These are phyloP conservation scores for Merops nubicus DNA, from an alignment of 2,113 vertebrate genomes.

Conservation along the genomic window DNA sequence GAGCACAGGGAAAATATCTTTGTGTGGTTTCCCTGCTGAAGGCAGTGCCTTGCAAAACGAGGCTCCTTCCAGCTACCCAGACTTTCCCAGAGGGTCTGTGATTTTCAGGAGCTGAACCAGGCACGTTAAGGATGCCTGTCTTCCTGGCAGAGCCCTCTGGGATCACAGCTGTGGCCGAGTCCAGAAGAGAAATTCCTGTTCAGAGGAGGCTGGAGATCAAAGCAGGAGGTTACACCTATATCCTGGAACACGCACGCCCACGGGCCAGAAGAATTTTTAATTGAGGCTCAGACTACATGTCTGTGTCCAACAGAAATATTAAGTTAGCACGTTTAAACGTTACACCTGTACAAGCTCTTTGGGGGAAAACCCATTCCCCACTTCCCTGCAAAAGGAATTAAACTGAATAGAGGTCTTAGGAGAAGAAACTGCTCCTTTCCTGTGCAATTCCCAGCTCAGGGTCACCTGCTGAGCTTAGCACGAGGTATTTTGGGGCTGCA, in stretches of 20 bases:
- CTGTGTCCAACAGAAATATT: background rate
- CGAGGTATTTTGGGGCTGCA: background rate
- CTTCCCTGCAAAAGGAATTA: background rate
- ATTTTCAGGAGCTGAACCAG: background rate
- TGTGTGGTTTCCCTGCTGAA: background rate
- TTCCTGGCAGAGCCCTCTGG: background rate
- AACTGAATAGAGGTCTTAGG: background rate
- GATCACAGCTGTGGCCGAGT: background rate
- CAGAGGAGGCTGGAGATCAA: background rate
- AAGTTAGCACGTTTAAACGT: rapidly evolving
- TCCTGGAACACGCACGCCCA: background rate
- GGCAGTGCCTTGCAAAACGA: background rate
- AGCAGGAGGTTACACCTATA: conserved; percentile 19
- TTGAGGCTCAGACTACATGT: background rate
- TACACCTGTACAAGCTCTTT: background rate
- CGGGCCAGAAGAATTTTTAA: background rate
- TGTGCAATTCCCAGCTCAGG: background rate
- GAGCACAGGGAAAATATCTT: background rate
- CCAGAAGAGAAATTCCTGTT: background rate
- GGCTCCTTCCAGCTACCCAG: background rate
- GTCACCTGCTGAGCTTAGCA: background rate
- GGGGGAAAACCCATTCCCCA: background rate
- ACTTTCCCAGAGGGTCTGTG: background rate
- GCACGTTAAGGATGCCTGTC: background rate
- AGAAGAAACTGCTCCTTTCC: background rate